Conservation (phyloP, 1,140 invertebrate species). For the Maniola jurtina region DNA sequence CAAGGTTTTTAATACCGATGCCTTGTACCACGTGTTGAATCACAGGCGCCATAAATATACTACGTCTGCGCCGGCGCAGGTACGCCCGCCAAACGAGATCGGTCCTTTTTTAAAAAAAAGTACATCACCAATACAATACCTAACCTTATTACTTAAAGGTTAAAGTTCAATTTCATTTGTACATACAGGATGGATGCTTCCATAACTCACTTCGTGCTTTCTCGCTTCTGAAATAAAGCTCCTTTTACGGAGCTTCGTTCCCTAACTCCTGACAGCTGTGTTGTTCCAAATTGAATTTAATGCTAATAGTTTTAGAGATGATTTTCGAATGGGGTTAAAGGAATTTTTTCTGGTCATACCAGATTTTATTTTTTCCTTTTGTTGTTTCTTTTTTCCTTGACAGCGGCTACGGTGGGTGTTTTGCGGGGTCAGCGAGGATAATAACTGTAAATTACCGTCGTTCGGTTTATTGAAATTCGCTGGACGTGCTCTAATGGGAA, state of each 20-base stretch:
- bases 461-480: slow-evolving; percentile 73
- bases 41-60: slow-evolving; percentile 76
- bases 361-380: slow-evolving; percentile 69
- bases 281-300: slow-evolving; percentile 38
- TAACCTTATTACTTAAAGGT: slow-evolving; percentile 26
- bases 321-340: slow-evolving; percentile 31
- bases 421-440: slow-evolving; percentile 75
- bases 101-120: slow-evolving; percentile 69
- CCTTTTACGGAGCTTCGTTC: slow-evolving; percentile 60
- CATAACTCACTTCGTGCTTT: slow-evolving; percentile 76
- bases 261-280: slow-evolving; percentile 30
- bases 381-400: slow-evolving; percentile 57
- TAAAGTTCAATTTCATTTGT: slow-evolving; percentile 42
- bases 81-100: slow-evolving; percentile 76
- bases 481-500: slow-evolving; percentile 64
- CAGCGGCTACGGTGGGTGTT: slow-evolving; percentile 72
- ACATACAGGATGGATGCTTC: slow-evolving; percentile 39
- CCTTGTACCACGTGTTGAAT: slow-evolving; percentile 66
- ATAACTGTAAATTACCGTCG: slow-evolving; percentile 77
- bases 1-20: slow-evolving; percentile 67
- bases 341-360: slow-evolving; percentile 72
- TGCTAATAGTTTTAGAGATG: slow-evolving; percentile 35
- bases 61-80: slow-evolving; percentile 69
- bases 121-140: slow-evolving; percentile 31
- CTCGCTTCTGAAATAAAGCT: slow-evolving; percentile 76